phyloP scores from a whole-genome alignment of 2,113 vertebrate species.

The Okapia johnstoni region DNA sequence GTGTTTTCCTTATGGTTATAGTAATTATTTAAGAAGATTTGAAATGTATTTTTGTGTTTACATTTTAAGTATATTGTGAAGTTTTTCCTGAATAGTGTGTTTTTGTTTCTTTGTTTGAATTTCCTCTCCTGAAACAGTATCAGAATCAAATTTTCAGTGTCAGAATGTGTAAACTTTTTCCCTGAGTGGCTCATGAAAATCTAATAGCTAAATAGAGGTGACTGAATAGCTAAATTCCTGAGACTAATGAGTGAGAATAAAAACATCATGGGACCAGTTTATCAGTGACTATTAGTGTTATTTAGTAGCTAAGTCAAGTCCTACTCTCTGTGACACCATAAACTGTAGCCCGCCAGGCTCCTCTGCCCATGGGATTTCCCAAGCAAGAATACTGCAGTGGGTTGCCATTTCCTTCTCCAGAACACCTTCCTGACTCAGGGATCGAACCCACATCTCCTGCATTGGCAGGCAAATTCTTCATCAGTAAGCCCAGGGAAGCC shows the following conservation, averaged over 20 bases:
- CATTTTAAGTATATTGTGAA: constrained; percentile 8
- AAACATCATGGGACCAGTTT: neutral
- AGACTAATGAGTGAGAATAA: neutral
- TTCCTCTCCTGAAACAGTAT: neutral
- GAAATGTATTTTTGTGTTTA: neutral
- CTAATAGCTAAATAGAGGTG: neutral
- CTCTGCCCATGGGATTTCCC: neutral
- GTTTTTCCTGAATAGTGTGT: neutral
- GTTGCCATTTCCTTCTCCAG: neutral
- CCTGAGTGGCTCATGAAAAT: neutral
- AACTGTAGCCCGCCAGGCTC: neutral
- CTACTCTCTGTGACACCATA: neutral
- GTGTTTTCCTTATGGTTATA: neutral
- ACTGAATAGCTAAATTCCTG: neutral
- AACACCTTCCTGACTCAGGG: neutral
- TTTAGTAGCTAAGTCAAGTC: neutral
- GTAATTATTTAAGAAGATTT: constrained; percentile 6
- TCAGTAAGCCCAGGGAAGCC: neutral
- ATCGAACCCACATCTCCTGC: neutral
- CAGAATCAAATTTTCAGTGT: neutral
- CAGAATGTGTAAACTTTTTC: neutral
- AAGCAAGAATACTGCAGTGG: neutral
- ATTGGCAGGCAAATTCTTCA: neutral
- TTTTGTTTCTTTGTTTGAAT: neutral
- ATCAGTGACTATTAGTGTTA: neutral